phyloP scores from a whole-genome alignment of 2,797 vertebrate genomes.

The Acanthopagrus latus region DNA sequence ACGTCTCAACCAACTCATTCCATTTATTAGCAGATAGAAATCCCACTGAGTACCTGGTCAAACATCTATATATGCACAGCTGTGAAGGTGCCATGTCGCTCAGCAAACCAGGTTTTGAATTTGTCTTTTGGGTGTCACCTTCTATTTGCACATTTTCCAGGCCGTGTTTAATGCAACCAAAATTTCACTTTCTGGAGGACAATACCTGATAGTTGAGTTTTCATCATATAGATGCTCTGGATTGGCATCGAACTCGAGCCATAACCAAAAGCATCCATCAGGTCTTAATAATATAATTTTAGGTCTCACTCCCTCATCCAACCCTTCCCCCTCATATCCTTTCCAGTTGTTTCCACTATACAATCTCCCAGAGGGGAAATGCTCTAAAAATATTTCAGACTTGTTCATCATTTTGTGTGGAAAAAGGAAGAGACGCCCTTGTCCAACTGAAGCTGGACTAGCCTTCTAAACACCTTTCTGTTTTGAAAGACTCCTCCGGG shows the following conservation, averaged over 20 bases:
- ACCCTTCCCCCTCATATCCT: conserved; percentile 36
- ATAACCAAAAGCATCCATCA: no score
- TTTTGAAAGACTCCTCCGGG: conserved; percentile 16
- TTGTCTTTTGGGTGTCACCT: conserved; percentile 11
- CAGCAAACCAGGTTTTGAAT: neutral
- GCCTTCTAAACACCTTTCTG: conserved; percentile 33
- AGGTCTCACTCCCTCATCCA: neutral
- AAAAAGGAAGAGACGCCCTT: conserved; percentile 19
- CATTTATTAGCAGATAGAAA: conserved; percentile 42
- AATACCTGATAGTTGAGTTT: no score
- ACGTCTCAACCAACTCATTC: conserved; percentile 12
- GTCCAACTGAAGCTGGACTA: conserved; percentile 25
- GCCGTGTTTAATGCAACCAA: conserved; percentile 3
- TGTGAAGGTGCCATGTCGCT: conserved; percentile 10
- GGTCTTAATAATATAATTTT: conserved; percentile 11
- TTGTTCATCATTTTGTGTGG: conserved; percentile 28
- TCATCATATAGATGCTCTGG: no score
- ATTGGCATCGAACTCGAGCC: no score
- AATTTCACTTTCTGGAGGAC: no score
- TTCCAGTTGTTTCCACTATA: conserved; percentile 40
- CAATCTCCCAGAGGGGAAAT: conserved; percentile 39
- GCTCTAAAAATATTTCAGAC: conserved; percentile 58
- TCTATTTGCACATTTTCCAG: neutral
- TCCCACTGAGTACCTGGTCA: conserved; percentile 10
- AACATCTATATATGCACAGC: conserved; percentile 9